These are phyloP conservation scores for Crax fasciolata DNA, from an alignment of 2,797 vertebrate species.

Conservation along the genomic window DNA sequence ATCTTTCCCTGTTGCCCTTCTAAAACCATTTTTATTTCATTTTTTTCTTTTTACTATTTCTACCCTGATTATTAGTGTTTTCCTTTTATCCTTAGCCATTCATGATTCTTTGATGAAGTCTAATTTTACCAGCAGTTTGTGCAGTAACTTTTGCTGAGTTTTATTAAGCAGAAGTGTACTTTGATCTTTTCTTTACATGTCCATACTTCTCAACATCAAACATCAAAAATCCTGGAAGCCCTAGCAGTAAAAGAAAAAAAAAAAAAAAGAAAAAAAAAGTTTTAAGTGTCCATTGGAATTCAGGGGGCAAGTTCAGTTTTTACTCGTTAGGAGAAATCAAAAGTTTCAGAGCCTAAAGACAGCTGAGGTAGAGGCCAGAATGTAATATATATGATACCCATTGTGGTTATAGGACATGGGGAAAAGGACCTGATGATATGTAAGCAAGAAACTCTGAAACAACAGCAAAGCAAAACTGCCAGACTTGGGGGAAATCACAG, in stretches of 20 bases:
- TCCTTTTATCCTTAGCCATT: conserved; percentile 15
- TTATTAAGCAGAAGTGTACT: conserved; percentile 55
- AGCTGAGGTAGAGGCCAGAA: not conserved
- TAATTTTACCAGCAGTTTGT: conserved; percentile 65
- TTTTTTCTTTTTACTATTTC: not conserved
- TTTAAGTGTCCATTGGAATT: conserved; percentile 46
- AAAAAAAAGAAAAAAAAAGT: not conserved
- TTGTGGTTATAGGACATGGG: not conserved
- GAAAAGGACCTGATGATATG: not conserved
- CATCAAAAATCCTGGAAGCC: conserved; percentile 39
- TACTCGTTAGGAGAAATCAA: not conserved
- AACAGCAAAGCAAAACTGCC: not conserved
- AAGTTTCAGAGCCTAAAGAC: conserved; percentile 3
- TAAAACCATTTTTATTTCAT: not conserved
- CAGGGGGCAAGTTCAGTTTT: conserved; percentile 19
- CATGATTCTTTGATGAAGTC: conserved; percentile 53
- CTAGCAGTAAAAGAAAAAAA: not conserved
- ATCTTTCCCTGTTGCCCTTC: not conserved
- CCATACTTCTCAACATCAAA: conserved; percentile 63
- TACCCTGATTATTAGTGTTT: conserved; percentile 34
- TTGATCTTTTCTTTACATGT: conserved; percentile 68
- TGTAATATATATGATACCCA: fast-evolving
- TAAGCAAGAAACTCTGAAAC: not conserved
- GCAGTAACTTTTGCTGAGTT: conserved; percentile 59
- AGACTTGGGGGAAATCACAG: not conserved